Evolutionary conservation across 2,113 vertebrate species (phyloP).

Genomic region (Nansenia antarctica): DNA sequence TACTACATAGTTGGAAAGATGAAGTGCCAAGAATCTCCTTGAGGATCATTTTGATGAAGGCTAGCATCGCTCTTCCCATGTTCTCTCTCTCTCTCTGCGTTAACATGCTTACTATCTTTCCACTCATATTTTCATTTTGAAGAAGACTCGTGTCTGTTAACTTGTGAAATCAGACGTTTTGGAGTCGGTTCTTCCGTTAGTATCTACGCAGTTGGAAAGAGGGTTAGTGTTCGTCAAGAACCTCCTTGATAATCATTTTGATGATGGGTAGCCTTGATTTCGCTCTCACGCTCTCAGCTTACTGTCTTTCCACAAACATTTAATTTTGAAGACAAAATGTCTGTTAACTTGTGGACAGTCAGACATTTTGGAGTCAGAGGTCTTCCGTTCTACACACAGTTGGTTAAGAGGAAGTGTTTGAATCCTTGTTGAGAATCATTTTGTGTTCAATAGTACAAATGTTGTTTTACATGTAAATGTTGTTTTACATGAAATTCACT

Average conservation of each 20-base stretch:
- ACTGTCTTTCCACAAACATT: neutral
- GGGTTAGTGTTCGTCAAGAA: constrained; percentile 2
- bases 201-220: neutral
- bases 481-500: neutral
- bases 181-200: constrained; percentile 17
- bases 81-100: neutral
- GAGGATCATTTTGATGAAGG: too few relatives aligned
- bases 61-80: neutral
- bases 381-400: constrained; percentile 18
- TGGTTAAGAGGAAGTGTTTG: neutral
- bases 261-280: too few relatives aligned
- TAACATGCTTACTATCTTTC: neutral
- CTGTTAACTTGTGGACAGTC: neutral
- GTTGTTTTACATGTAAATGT: constrained; percentile 33
- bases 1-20: too few relatives aligned
- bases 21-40: too few relatives aligned
- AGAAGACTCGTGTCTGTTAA: neutral
- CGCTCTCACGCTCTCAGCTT: neutral
- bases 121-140: neutral
- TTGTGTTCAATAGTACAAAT: constrained; percentile 12
- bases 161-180: neutral
- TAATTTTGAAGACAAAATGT: neutral
- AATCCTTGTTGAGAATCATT: constrained; percentile 10
- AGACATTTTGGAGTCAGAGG: neutral
- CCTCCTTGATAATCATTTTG: constrained; percentile 12